phyloP scores from a whole-genome alignment of 2,797 vertebrate genomes.

The Nannoperca obscura region DNA sequence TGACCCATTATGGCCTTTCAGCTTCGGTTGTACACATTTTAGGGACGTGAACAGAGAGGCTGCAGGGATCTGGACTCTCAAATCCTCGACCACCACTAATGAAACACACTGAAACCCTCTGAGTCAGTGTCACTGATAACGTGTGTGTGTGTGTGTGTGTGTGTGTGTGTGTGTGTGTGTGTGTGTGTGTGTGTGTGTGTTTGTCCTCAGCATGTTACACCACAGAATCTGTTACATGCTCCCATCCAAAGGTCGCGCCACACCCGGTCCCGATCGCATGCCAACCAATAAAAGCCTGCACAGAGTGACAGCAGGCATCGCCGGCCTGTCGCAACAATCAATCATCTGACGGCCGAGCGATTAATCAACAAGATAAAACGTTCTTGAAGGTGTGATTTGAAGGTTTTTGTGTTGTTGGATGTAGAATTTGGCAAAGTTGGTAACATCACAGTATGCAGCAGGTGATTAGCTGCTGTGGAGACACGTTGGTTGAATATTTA shows the following conservation, averaged over 20 bases:
- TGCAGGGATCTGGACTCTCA: neutral
- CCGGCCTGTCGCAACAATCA: slow-evolving; percentile 8
- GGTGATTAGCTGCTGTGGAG: neutral
- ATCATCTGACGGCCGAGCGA: neutral
- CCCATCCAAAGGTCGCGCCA: slow-evolving; percentile 54
- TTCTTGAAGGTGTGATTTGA: neutral
- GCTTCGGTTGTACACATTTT: too few relatives aligned
- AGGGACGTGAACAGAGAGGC: too few relatives aligned
- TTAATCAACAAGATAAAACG: neutral
- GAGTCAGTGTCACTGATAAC: neutral
- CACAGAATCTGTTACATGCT: neutral
- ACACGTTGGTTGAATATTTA: neutral
- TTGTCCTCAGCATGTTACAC: neutral
- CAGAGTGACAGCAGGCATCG: neutral
- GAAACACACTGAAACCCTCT: slow-evolving; percentile 17
- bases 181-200: slow-evolving; percentile 8
- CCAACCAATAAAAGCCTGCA: neutral
- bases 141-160: too few relatives aligned
- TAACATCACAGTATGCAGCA: neutral
- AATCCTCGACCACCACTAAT: slow-evolving; percentile 3
- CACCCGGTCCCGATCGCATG: slow-evolving; percentile 3
- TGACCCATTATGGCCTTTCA: too few relatives aligned
- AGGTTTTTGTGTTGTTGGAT: neutral
- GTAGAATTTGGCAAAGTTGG: neutral
- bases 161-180: slow-evolving; percentile 14